Evolutionary conservation across 2,888 invertebrate species (phyloP), one percentile per base, ranked within the genome.

Genomic region (Amiota mariae): DNA sequence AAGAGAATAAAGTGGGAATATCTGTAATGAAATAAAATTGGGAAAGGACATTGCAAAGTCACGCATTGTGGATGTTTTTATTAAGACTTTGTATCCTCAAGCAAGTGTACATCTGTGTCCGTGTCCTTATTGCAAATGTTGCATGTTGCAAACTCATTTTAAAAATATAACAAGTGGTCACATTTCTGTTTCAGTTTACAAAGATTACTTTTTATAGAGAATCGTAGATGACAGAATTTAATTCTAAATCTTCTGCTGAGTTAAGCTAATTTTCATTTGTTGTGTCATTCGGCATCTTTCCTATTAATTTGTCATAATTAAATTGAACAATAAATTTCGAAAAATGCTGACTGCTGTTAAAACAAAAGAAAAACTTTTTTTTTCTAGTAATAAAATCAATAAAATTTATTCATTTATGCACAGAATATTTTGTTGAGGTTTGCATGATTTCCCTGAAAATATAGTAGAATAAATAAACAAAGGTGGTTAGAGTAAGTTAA

Each of bases 271-370:
- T 36, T 36, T 36, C 63, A 63, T 24, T 24, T 24, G 24, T 24
- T 24, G 24, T 24, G 24, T 24, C 24, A 24, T 24, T 24, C 24
- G 24, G 24, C 24, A 13, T 63, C 24, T 20, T 11, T 24, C 77
- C 77, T 79, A 82, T 85, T 85, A 85, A 84, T 85, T 77, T 82
- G 77, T 75, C 80, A 74, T 77, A 75, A 76, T 81, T 78, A 79
- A 85, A 78, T 81, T 77, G 71, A 20, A 72, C 78, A 79, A 85
- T 81, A 80, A 81, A 84, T 79, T 80, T 76, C 13, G 48, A 74
- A 36, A 74, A 72, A 68, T 77, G 67, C 73, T 82, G 82, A 80
- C 82, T 81, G 80, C 75, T 80, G 79, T 79, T 85, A 78, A 72
- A 78, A 78, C 3, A 24, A 24, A 24, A 24, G 3, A 24, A 24